phyloP scores from a whole-genome alignment of 2,113 vertebrate genomes.

The Colius striatus region DNA sequence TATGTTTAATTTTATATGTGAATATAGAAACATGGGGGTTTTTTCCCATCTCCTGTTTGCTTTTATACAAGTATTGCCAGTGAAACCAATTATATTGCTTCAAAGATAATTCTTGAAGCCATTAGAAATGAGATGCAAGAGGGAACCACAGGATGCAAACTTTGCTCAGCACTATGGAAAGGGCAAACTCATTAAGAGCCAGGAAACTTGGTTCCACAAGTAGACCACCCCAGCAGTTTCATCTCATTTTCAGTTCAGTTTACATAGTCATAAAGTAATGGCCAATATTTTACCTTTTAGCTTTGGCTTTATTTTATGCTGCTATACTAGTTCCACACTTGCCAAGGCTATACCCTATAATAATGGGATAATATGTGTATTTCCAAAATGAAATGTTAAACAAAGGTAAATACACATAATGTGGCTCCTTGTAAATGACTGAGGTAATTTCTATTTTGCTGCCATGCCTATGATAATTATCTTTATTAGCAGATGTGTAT shows the following conservation, averaged over 20 bases:
- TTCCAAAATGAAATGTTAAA: not conserved
- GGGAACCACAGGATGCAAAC: not conserved
- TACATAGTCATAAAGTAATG: not conserved
- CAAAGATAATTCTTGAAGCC: not conserved
- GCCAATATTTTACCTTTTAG: not conserved
- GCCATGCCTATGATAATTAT: not conserved
- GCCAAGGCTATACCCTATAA: not conserved
- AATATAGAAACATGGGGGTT: not conserved
- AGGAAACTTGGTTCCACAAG: not conserved
- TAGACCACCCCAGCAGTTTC: not conserved
- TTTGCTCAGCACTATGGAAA: constrained; percentile 6
- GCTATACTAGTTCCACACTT: not conserved
- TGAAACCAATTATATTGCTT: not conserved
- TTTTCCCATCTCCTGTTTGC: not conserved
- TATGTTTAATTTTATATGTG: not conserved
- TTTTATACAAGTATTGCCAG: not conserved
- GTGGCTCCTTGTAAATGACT: not conserved
- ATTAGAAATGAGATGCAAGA: not conserved
- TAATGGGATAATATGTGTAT: not conserved
- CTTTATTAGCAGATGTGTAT: not conserved
- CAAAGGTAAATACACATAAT: not conserved
- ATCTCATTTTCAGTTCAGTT: not conserved
- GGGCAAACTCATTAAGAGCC: constrained; percentile 16
- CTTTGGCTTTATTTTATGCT: not conserved
- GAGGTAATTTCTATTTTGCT: not conserved